Evolutionary conservation across 2,888 invertebrate genomes (phyloP).

Genomic region (Ochropacha duplaris): DNA sequence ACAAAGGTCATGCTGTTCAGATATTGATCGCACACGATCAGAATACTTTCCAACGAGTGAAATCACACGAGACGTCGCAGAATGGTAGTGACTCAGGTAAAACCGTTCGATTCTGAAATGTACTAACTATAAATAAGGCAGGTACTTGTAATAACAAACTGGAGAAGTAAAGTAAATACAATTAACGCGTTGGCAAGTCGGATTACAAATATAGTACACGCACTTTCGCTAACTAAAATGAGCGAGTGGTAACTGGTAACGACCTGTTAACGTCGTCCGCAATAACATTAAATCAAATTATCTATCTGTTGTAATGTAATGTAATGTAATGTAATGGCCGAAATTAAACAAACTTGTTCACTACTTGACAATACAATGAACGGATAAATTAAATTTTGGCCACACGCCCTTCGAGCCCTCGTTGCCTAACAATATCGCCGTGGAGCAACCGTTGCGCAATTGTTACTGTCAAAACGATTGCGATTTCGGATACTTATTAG

Average conservation of each 20-base stretch:
- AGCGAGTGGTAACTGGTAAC: not conserved
- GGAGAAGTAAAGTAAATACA: not conserved
- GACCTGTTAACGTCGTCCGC: not conserved
- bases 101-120: no score
- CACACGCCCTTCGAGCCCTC: not conserved
- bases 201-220: not conserved
- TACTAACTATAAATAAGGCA: not conserved
- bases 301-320: not conserved
- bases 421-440: not conserved
- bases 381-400: constrained; percentile 8
- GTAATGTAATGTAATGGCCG: no score
- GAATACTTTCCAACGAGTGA: no score
- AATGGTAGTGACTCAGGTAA: no score
- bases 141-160: no score
- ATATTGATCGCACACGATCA: no score
- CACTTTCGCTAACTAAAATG: not conserved
- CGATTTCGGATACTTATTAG: not conserved
- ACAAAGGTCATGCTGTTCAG: no score
- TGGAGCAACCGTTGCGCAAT: not conserved
- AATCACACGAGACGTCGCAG: no score
- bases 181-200: not conserved
- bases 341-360: constrained; percentile 9
- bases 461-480: not conserved
- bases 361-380: constrained; percentile 5
- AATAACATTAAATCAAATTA: constrained; percentile 1